Conservation (phyloP, 1,140 invertebrate genomes). For the Aporrectodea caliginosa region DNA sequence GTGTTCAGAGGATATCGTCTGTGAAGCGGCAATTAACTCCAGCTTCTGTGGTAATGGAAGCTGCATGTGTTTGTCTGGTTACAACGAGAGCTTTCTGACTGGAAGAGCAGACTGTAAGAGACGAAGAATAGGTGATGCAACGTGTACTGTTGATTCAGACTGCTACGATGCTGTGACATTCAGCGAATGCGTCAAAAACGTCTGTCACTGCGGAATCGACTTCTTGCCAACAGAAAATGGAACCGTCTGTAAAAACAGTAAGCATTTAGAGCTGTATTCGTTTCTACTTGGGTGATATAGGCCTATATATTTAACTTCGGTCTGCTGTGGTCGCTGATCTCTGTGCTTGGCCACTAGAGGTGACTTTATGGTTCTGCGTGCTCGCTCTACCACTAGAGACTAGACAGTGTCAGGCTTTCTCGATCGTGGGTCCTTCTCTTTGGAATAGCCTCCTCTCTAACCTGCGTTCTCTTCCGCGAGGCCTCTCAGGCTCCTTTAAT, state of each 20-base stretch:
- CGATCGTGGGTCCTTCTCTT: too few species aligned
- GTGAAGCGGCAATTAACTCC: background rate
- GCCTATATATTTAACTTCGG: too few species aligned
- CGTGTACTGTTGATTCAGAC: conserved; percentile 33
- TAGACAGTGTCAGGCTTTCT: too few species aligned
- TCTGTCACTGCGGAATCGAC: background rate
- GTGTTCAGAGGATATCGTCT: background rate
- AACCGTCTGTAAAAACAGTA: background rate
- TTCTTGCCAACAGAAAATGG: background rate
- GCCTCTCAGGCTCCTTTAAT: too few species aligned
- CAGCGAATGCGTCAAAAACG: conserved; percentile 1
- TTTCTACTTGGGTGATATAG: background rate
- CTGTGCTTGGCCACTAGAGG: too few species aligned
- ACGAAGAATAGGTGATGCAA: conserved; percentile 34
- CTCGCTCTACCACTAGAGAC: too few species aligned
- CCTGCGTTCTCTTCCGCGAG: too few species aligned
- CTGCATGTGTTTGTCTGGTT: conserved; percentile 37
- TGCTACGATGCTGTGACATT: conserved; percentile 28
- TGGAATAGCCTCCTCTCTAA: too few species aligned
- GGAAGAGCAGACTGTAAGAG: conserved; percentile 24
- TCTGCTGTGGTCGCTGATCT: too few species aligned
- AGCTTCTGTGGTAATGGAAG: conserved; percentile 26
- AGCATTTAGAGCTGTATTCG: background rate
- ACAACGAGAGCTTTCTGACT: conserved; percentile 10
- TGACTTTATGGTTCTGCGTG: too few species aligned